A percentile compares a stretch with the other conserved stretches of the same genome.
Evolutionary conservation across 2,113 vertebrate species (phyloP).

Genomic region (Hippoglossus stenolepis): DNA sequence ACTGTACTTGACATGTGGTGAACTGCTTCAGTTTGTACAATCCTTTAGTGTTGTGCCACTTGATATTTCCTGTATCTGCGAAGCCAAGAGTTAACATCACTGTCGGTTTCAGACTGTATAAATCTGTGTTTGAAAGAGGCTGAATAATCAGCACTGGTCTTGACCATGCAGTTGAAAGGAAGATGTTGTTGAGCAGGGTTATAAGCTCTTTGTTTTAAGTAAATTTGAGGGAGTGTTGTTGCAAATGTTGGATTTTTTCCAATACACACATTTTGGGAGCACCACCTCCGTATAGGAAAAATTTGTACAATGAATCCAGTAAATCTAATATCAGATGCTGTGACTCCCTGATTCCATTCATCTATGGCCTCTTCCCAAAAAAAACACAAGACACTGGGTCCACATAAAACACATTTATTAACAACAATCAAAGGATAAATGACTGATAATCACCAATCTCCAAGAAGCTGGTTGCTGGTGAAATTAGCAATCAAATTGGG

Average conservation of each 20-base stretch:
- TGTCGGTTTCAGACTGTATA: constrained; percentile 10
- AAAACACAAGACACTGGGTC: no score
- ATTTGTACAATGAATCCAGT: no score
- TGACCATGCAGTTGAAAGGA: not conserved
- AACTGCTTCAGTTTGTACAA: constrained; percentile 28
- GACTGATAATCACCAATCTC: not conserved
- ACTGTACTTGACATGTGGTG: constrained; percentile 41
- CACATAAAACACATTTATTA: not conserved
- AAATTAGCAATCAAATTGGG: not conserved
- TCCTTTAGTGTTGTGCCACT: constrained; percentile 21
- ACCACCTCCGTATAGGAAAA: no score
- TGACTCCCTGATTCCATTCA: no score
- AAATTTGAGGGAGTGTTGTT: constrained; percentile 1
- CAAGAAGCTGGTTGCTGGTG: not conserved
- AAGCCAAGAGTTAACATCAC: constrained; percentile 22
- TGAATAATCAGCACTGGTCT: constrained; percentile 13
- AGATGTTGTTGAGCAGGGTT: not conserved
- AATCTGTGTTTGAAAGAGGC: constrained; percentile 12
- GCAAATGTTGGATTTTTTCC: not conserved
- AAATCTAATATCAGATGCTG: no score
- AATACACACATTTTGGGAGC: no score
- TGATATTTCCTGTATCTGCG: constrained; percentile 25
- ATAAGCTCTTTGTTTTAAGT: not conserved
- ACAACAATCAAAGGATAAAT: not conserved
- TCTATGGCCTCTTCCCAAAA: no score